These are phyloP conservation scores for Limnephilus marmoratus DNA, from an alignment of 2,888 invertebrate genomes.

Conservation along the genomic window DNA sequence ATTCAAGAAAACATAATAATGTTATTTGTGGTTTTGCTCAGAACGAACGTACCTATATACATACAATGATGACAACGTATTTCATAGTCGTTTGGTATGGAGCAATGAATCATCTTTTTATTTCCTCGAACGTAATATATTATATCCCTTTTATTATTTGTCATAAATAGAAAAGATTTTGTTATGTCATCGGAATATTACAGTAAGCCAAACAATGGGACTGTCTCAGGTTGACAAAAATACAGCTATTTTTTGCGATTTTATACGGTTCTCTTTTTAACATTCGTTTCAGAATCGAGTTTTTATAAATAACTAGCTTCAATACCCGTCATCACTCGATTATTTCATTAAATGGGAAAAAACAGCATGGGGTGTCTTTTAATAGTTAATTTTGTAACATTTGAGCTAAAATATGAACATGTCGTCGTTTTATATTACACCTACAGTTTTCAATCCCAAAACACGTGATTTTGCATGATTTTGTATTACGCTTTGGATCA, in stretches of 20 bases:
- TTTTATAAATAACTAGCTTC: background rate
- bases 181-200: background rate
- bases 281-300: background rate
- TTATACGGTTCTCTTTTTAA: background rate
- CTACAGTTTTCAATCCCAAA: too few species aligned
- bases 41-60: background rate
- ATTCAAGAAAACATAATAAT: background rate
- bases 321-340: background rate
- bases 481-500: too few species aligned
- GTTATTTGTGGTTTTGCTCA: constrained; percentile 2
- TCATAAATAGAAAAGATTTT: background rate
- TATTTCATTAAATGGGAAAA: too few species aligned
- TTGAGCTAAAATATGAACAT: too few species aligned
- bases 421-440: too few species aligned
- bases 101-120: constrained; percentile 14
- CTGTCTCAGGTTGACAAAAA: background rate
- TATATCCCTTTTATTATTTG: constrained; percentile 9
- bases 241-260: background rate
- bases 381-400: too few species aligned
- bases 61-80: background rate
- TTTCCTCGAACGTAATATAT: background rate
- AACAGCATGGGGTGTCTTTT: too few species aligned
- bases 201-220: background rate
- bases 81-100: constrained; percentile 18
- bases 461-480: too few species aligned